phyloP scores from a whole-genome alignment of 2,797 vertebrate genomes.

The Ctenopoma multispine region DNA sequence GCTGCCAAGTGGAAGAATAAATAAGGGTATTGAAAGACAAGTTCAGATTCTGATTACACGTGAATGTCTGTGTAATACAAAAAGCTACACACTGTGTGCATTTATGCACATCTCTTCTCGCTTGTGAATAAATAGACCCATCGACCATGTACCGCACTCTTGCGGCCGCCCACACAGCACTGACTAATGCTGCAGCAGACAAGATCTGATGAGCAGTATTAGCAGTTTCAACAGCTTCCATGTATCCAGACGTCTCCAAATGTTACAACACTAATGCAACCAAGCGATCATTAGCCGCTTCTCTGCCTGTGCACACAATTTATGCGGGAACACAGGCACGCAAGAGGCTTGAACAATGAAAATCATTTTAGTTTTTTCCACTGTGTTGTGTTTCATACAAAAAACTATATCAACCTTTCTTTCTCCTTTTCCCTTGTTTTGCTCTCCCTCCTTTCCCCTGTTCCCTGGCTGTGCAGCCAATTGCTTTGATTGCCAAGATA shows the following conservation, averaged over 20 bases:
- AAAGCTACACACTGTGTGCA: conserved; percentile 33
- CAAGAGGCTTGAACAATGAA: conserved; percentile 90
- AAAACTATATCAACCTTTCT: conserved; percentile 68
- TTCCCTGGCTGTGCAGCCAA: conserved; percentile 92
- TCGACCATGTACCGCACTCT: conserved; percentile 19
- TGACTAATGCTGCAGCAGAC: conserved; percentile 50
- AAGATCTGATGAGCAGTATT: conserved; percentile 54
- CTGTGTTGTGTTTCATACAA: conserved; percentile 92
- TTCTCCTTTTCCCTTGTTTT: conserved; percentile 73
- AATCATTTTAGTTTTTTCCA: conserved; percentile 79
- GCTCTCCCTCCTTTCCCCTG: conserved; percentile 64
- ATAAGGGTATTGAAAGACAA: conserved; percentile 46
- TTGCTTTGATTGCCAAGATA: conserved; percentile 98
- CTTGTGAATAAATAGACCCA: conserved; percentile 51
- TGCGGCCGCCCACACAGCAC: conserved; percentile 41
- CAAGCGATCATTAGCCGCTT: conserved; percentile 61
- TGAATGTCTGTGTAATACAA: conserved; percentile 35
- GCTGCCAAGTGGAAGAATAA: conserved; percentile 72
- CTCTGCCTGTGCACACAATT: conserved; percentile 30
- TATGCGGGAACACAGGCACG: conserved; percentile 63
- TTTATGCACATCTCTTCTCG: conserved; percentile 34
- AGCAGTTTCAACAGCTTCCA: conserved; percentile 39
- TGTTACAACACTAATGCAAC: conserved; percentile 56
- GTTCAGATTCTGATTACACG: conserved; percentile 46
- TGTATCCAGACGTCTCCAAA: conserved; percentile 56